phyloP scores from a whole-genome alignment of 2,113 vertebrate species.

The Rhabdornis inornatus region DNA sequence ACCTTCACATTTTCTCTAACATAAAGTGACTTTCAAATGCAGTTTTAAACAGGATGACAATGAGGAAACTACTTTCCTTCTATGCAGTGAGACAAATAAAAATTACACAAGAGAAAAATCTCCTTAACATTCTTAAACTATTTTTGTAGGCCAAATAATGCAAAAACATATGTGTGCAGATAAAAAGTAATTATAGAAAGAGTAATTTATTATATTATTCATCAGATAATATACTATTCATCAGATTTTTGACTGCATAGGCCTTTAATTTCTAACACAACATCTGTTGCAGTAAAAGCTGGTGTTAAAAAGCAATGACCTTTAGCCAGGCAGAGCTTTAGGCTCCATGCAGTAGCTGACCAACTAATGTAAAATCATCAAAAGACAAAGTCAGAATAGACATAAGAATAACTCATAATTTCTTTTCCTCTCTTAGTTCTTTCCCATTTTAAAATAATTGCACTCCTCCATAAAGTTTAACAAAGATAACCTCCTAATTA shows the following conservation, averaged over 20 bases:
- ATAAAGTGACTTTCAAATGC: neutral
- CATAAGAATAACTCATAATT: neutral
- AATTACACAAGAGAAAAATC: neutral
- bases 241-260: neutral
- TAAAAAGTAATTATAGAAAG: neutral
- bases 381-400: neutral
- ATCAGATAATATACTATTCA: neutral
- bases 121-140: neutral
- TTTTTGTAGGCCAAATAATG: neutral
- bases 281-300: neutral
- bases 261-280: neutral
- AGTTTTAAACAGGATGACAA: neutral
- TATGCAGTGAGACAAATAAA: neutral
- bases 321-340: neutral
- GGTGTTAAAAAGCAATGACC: neutral
- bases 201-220: neutral
- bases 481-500: neutral
- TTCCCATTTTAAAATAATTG: neutral
- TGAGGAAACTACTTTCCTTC: neutral
- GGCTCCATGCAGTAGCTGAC: neutral
- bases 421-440: neutral
- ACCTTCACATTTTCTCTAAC: neutral
- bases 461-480: neutral
- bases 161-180: rapidly evolving
- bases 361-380: neutral